Evolutionary conservation across 2,888 invertebrate species (phyloP).

Genomic region (Caenorhabditis auriculariae): DNA sequence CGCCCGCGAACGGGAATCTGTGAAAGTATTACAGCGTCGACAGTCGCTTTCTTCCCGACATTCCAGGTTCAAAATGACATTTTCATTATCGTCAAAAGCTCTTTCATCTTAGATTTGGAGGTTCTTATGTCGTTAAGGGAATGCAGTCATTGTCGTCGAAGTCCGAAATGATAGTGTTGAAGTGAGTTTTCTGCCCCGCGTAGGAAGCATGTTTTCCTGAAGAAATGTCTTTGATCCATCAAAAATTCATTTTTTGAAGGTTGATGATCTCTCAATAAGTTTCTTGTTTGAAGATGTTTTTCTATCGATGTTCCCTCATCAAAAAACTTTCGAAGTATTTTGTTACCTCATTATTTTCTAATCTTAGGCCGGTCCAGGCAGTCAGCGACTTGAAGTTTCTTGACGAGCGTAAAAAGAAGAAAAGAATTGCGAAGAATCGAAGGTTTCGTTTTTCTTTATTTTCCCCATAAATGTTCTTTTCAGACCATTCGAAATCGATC

Average conservation of each 20-base stretch:
- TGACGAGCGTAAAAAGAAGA: conserved; percentile 63
- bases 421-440: conserved; percentile 20
- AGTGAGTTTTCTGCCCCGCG: conserved; percentile 35
- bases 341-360: no score
- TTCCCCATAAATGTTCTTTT: not conserved
- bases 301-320: no score
- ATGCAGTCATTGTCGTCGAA: conserved; percentile 86
- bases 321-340: no score
- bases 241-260: no score
- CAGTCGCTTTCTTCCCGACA: no score
- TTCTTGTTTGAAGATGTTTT: no score
- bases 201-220: no score
- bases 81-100: no score
- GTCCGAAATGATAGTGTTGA: conserved; percentile 68
- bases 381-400: conserved; percentile 33
- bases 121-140: conserved; percentile 86
- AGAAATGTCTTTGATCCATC: no score
- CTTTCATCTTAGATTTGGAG: conserved; percentile 88
- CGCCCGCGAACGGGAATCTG: conserved; percentile 27
- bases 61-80: no score
- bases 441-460: conserved; percentile 1
- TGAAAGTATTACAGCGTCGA: no score
- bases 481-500: conserved; percentile 68
- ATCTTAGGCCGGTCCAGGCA: conserved; percentile 31
- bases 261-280: no score